These are phyloP conservation scores for Paracentrotus lividus DNA, from an alignment of 53 echinoderm and acorn worm species.

Conservation along the genomic window DNA sequence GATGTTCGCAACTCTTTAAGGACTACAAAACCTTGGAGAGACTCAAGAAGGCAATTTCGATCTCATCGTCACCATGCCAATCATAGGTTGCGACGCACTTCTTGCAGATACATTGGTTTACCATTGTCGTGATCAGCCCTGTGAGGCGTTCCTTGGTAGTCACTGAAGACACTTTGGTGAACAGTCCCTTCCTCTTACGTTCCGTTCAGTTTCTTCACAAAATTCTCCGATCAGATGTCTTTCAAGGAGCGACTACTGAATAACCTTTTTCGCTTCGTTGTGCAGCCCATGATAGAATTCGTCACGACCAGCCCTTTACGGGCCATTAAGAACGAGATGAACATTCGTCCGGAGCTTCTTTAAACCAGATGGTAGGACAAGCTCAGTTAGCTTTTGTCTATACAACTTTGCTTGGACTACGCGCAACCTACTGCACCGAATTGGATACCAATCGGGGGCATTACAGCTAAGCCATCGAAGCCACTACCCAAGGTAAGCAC, in stretches of 20 bases:
- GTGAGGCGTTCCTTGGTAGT: neutral
- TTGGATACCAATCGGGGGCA: constrained; percentile 56
- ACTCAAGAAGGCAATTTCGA: constrained; percentile 8
- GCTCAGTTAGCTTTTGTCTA: constrained; percentile 68
- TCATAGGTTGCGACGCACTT: constrained; percentile 16
- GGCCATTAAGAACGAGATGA: neutral
- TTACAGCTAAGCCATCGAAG: constrained; percentile 14
- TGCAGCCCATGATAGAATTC: neutral
- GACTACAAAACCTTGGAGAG: neutral
- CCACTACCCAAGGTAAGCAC: constrained; percentile 58
- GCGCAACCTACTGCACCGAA: constrained; percentile 79
- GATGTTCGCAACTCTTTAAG: neutral
- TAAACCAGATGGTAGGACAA: constrained; percentile 26
- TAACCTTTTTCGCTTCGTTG: constrained; percentile 30
- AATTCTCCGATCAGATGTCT: constrained; percentile 70
- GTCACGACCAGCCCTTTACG: neutral
- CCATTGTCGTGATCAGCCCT: neutral
- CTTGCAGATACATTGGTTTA: neutral
- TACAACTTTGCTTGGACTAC: constrained; percentile 74
- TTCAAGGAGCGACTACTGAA: constrained; percentile 73
- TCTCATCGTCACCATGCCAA: constrained; percentile 1
- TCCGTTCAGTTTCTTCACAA: constrained; percentile 59
- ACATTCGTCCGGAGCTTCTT: constrained; percentile 61
- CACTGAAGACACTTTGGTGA: constrained; percentile 59
- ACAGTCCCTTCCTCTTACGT: constrained; percentile 77